These are phyloP conservation scores for Anabacerthia variegaticeps DNA, from an alignment of 2,797 vertebrate genomes.

Conservation along the genomic window DNA sequence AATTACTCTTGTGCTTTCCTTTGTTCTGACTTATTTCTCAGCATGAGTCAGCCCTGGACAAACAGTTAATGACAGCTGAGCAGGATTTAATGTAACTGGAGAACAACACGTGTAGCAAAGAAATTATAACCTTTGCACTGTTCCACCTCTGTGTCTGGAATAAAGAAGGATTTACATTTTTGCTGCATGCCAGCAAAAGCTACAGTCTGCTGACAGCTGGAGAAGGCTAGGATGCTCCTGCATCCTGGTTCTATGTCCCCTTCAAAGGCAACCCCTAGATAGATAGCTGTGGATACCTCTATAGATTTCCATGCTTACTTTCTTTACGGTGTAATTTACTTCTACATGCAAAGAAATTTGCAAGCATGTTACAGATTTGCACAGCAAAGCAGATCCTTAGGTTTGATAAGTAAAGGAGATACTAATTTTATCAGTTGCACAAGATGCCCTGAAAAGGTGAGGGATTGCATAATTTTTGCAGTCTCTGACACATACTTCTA, in stretches of 20 bases:
- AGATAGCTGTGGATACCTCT: neutral
- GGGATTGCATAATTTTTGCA: neutral
- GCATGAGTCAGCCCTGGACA: neutral
- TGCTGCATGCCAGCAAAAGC: neutral
- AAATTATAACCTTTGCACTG: conserved; percentile 4
- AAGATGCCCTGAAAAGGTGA: neutral
- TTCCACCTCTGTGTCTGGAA: neutral
- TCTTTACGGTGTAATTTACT: neutral
- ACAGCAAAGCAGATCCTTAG: neutral
- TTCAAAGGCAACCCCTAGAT: neutral
- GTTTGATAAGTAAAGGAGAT: neutral
- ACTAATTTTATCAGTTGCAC: neutral
- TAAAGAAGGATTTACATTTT: conserved; percentile 20
- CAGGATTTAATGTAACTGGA: conserved; percentile 18
- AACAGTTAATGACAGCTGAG: conserved; percentile 25
- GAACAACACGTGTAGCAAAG: neutral
- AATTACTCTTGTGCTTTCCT: neutral
- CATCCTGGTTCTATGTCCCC: accelerated
- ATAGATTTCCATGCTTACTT: neutral
- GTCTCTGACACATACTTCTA: neutral
- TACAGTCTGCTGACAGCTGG: neutral
- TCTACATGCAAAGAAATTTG: neutral
- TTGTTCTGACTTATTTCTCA: conserved; percentile 4
- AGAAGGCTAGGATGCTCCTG: neutral
- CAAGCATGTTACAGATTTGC: neutral